Evolutionary conservation across 2,113 vertebrate species (phyloP).

Genomic region (Rattus norvegicus): DNA sequence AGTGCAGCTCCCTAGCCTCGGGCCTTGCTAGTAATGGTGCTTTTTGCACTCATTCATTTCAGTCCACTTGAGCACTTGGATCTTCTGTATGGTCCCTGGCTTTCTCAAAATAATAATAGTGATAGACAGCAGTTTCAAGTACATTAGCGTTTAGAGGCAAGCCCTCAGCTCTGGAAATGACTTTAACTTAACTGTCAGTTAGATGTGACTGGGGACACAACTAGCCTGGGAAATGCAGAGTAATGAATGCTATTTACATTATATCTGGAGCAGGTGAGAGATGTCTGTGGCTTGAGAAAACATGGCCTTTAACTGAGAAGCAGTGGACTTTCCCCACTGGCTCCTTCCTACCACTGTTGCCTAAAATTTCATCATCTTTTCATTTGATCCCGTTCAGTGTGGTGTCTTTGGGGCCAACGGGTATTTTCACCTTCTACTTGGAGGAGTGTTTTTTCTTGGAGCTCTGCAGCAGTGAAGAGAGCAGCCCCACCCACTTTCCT

Average conservation of each 20-base stretch:
- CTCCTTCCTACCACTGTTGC: conserved; percentile 58
- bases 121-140: background rate
- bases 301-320: background rate
- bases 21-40: background rate
- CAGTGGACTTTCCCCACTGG: background rate
- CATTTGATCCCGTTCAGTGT: background rate
- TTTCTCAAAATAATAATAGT: background rate
- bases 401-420: conserved; percentile 40
- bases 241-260: background rate
- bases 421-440: conserved; percentile 72
- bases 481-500: background rate
- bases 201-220: background rate
- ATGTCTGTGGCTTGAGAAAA: background rate
- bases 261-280: background rate
- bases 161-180: conserved; percentile 42
- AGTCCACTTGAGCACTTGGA: background rate
- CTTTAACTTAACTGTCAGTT: conserved; percentile 25
- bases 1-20: background rate
- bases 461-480: conserved; percentile 58
- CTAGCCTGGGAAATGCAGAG: conserved; percentile 16
- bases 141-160: conserved; percentile 20
- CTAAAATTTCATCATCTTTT: conserved; percentile 84
- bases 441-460: conserved; percentile 69
- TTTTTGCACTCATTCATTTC: conserved; percentile 25
- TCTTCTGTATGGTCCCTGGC: background rate